A percentile compares a stretch with the other conserved stretches of the same genome.
phyloP scores from a whole-genome alignment of 2,888 invertebrate genomes.

The Dastarcus helophoroides region DNA sequence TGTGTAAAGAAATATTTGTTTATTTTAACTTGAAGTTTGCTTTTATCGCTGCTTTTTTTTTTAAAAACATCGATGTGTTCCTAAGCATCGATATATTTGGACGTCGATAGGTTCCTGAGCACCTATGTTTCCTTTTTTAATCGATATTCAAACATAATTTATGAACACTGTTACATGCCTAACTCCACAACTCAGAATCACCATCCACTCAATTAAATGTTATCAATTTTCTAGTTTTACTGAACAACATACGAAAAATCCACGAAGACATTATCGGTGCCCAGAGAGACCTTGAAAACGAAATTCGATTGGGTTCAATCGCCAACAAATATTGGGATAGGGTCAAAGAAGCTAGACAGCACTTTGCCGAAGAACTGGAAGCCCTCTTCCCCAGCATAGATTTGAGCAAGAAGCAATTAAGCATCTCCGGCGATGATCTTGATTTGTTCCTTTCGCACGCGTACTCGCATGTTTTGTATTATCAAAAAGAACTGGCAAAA shows the following conservation, averaged over 20 bases:
- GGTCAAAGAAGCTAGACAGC: slow-evolving; percentile 51
- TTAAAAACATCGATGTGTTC: too few relatives aligned
- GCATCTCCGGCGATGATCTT: slow-evolving; percentile 52
- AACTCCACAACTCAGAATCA: too few relatives aligned
- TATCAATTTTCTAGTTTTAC: too few relatives aligned
- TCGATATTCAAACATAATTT: too few relatives aligned
- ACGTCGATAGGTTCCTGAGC: too few relatives aligned
- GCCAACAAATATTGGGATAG: slow-evolving; percentile 76
- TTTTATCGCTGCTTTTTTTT: too few relatives aligned
- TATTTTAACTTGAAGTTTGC: too few relatives aligned
- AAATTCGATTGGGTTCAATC: slow-evolving; percentile 46
- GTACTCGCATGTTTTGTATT: slow-evolving; percentile 61
- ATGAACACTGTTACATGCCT: too few relatives aligned
- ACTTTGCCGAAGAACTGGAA: slow-evolving; percentile 53
- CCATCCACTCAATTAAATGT: too few relatives aligned
- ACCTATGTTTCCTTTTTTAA: too few relatives aligned
- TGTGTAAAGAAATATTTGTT: too few relatives aligned
- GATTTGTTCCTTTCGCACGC: slow-evolving; percentile 71
- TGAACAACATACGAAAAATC: slow-evolving; percentile 42
- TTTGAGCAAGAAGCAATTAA: slow-evolving; percentile 51
- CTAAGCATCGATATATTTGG: too few relatives aligned
- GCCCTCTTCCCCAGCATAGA: slow-evolving; percentile 63
- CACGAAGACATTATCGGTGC: slow-evolving; percentile 48
- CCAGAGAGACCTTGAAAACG: slow-evolving; percentile 46
- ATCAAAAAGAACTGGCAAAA: slow-evolving; percentile 66